Conservation (phyloP, 2,888 invertebrate genomes). For the Stenurella melanura region DNA sequence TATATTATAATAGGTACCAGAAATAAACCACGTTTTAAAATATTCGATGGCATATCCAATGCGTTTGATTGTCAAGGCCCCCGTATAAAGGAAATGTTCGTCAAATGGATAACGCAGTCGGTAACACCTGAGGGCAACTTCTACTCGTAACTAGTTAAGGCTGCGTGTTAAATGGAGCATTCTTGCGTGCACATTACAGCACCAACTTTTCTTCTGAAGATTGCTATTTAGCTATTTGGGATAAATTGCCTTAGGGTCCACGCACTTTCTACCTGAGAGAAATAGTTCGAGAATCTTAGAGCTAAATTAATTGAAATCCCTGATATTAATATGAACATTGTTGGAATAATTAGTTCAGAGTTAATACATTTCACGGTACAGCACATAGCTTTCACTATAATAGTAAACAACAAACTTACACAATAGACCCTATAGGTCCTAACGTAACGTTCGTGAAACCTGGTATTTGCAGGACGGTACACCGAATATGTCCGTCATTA, state of each 20-base stretch:
- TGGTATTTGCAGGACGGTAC: no score
- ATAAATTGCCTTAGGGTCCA: background rate
- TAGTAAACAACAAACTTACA: background rate
- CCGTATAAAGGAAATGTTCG: background rate
- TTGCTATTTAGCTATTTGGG: background rate
- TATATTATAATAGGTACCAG: no score
- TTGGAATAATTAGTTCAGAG: background rate
- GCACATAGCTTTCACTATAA: background rate
- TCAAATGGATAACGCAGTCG: background rate
- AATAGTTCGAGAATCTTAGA: background rate
- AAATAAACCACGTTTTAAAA: no score
- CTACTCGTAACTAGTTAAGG: no score
- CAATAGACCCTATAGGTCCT: no score
- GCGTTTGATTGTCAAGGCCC: no score
- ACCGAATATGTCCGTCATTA: no score
- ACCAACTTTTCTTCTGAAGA: background rate
- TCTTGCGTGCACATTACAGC: background rate
- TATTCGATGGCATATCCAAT: no score
- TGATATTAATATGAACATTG: background rate
- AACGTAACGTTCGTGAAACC: no score
- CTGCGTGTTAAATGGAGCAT: background rate
- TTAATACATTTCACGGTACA: background rate
- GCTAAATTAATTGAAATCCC: constrained; percentile 7
- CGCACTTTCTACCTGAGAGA: background rate
- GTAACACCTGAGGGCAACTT: background rate